Base-by-base conservation (phyloP, 2,888 invertebrate species). In the Blera fallax region DNA sequence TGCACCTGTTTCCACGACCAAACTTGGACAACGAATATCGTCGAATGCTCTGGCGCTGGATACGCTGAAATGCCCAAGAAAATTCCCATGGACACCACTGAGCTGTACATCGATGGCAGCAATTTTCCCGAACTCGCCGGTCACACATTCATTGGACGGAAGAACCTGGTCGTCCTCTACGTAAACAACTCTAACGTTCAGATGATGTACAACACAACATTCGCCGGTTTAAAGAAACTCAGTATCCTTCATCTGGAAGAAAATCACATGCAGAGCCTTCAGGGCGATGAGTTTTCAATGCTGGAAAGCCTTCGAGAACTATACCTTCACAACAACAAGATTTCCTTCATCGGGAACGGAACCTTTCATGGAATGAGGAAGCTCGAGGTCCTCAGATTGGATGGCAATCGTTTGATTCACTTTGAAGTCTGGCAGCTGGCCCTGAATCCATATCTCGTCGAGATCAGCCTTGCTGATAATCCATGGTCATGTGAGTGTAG, bases 1-100 rank as follows among this genome's bases (percentile, higher is more conserved):
- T 98, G 98, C 93, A 96, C 96, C 81, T 98, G 98, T 91, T 98
- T 97, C 93, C 97, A 98, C 91, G 98, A 98, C 93, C 96, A 97
- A 90, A 95, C 96, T 70, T 98, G 98, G 97, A 95, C 96, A 18
- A 96, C 97, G 1, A 98, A 98, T 91, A 96, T 98, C 88, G 98
- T 98, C 88, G 97, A 97, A 92, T 98, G 98, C 93, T 97, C 97
- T 16, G 95, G 94, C 76, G 95, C 95, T 34, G 95, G 95, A 81
- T 97, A 97, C 93, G 94, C 95, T 21, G 95, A 95, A 91, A 95
- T 98, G 94, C 98, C 98, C 11, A 95, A 95, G 87, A 95, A 96
- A 87, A 95, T 98, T 89, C 98, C 98, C 82, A 98, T 98, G 97
- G 98, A 98, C 93, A 97, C 98, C 88, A 98, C 98, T 29, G 97